Evolutionary conservation across 2,797 vertebrate genomes (phyloP).

Genomic region (Nasua narica): DNA sequence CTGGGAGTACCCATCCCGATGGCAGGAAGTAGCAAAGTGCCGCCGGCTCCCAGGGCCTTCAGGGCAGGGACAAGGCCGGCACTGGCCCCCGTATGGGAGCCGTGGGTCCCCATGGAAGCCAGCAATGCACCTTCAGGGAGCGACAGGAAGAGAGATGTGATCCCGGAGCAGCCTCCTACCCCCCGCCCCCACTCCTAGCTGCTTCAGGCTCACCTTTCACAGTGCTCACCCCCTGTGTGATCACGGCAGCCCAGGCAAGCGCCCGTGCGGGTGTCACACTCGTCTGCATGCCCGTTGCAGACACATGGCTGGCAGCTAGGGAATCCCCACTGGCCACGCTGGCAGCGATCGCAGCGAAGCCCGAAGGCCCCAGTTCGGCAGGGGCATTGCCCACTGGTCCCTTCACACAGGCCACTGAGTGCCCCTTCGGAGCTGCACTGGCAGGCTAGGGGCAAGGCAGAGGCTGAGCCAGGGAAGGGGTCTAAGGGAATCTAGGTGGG

Average conservation of each 20-base stretch:
- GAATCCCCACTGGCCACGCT: slow-evolving; percentile 94
- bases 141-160: not conserved
- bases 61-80: slow-evolving; percentile 95
- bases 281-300: slow-evolving; percentile 91
- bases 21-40: slow-evolving; percentile 94
- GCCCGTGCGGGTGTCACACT: slow-evolving; percentile 89
- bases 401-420: slow-evolving; percentile 89
- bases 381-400: slow-evolving; percentile 89
- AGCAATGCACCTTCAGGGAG: slow-evolving; percentile 86
- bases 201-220: slow-evolving; percentile 87
- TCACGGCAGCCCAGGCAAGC: slow-evolving; percentile 88
- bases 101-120: slow-evolving; percentile 94
- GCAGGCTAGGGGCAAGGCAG: slow-evolving; percentile 84
- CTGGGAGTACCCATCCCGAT: slow-evolving; percentile 90
- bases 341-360: slow-evolving; percentile 91
- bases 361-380: slow-evolving; percentile 92
- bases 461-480: not conserved
- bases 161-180: not conserved
- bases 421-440: slow-evolving; percentile 92
- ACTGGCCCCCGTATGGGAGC: slow-evolving; percentile 89
- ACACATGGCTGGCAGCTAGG: slow-evolving; percentile 91
- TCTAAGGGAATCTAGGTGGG: not conserved
- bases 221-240: slow-evolving; percentile 90
- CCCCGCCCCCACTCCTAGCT: not conserved
- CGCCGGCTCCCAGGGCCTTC: slow-evolving; percentile 91